Percentiles rank a stretch among this genome's conserved stretches.
These are phyloP conservation scores for Blera fallax DNA, from an alignment of 2,888 invertebrate genomes.

Conservation along the genomic window DNA sequence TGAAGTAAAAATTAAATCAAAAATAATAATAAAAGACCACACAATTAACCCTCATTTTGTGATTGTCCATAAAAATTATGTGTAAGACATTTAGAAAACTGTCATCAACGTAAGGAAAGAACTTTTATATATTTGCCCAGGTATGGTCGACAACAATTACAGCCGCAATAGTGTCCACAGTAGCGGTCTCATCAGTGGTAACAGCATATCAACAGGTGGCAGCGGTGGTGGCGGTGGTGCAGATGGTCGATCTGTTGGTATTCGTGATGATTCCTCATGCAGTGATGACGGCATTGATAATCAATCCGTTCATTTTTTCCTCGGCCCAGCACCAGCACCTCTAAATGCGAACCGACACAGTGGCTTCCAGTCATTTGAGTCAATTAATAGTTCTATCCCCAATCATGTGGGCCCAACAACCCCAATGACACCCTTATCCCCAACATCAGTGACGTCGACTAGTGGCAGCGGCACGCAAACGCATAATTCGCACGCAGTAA, in stretches of 20 bases:
- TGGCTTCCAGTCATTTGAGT: constrained; percentile 59
- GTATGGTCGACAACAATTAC: constrained; percentile 77
- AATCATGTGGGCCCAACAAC: constrained; percentile 66
- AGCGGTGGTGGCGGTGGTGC: constrained; percentile 72
- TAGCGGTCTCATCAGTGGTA: constrained; percentile 73
- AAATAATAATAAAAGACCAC: background rate
- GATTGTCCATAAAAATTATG: constrained; percentile 59
- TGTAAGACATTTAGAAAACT: constrained; percentile 64
- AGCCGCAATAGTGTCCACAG: constrained; percentile 75
- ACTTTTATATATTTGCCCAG: constrained; percentile 78
- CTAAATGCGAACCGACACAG: constrained; percentile 43
- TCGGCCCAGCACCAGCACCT: constrained; percentile 74
- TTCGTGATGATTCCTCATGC: constrained; percentile 79
- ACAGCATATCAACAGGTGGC: constrained; percentile 53
- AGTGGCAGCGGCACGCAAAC: constrained; percentile 53
- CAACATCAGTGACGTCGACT: constrained; percentile 43
- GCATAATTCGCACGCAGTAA: constrained; percentile 74
- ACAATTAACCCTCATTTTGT: constrained; percentile 58
- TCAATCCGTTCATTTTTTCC: constrained; percentile 78
- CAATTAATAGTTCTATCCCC: constrained; percentile 32
- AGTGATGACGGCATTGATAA: constrained; percentile 78
- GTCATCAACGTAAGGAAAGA: constrained; percentile 78
- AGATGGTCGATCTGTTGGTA: constrained; percentile 75
- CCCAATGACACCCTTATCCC: constrained; percentile 56
- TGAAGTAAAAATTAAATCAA: background rate